Conservation (phyloP, 1,140 invertebrate genomes). For the Palaemon carinicauda region DNA sequence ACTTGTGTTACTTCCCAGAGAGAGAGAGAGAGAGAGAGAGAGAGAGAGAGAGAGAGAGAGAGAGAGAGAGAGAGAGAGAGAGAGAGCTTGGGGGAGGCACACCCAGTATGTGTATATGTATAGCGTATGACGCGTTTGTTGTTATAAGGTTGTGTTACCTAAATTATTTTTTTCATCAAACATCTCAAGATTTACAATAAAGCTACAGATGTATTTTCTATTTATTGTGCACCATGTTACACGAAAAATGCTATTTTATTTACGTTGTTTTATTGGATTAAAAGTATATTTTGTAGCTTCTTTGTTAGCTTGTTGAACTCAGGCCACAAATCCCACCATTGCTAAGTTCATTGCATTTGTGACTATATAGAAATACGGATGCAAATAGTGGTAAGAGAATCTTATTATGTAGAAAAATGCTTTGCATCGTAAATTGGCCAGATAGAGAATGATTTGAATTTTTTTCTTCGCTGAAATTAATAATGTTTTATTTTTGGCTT, state of each 20-base stretch:
- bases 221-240: no score
- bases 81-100: no score
- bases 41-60: background rate
- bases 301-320: background rate
- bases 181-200: no score
- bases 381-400: no score
- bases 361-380: background rate
- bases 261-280: no score
- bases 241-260: no score
- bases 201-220: no score
- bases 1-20: background rate
- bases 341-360: background rate
- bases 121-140: background rate
- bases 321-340: no score
- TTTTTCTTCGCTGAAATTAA: no score
- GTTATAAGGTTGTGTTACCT: background rate
- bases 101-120: background rate
- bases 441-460: no score
- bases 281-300: background rate
- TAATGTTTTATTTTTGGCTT: background rate
- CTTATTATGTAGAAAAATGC: no score
- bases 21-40: background rate
- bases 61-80: slow-evolving; percentile 10
- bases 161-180: background rate
- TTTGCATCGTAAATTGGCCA: background rate